Base-by-base conservation (phyloP, 2,113 vertebrate genomes). In the Cynoglossus semilaevis region DNA sequence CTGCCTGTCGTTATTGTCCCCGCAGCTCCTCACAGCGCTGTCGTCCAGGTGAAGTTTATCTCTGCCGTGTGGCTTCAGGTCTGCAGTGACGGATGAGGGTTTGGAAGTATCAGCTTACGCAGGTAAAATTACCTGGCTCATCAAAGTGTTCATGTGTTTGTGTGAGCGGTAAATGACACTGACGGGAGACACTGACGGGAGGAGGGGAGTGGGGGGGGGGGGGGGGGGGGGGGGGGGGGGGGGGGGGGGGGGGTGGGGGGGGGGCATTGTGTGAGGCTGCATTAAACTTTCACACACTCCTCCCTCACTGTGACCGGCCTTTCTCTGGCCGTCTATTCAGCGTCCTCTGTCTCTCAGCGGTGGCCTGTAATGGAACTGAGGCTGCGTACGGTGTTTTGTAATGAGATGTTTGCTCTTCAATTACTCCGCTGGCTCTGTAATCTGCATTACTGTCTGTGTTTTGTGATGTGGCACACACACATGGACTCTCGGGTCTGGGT, bases 231-330 rank as follows among this genome's bases (percentile, higher is more conserved):
- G 2, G 6, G 22, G 6, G 6, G 22, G 6, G 22, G 22, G 6
- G 22, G 22, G 22, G 2, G 6, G 22, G 6, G 6, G 22, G 6
- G 22, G 22, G 6, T 2, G 22, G 2, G 22, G 22, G 6, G 22
- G 22, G 6, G 22, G 22, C 6, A 29, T 29, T 29, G 22, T 29
- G 79, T 53, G 63, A 2, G 41, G 73, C 16, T 19, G 46, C 80
- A 85, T 87, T 85, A 80, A 85, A 82, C 70, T 82, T 87, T 86
- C 61, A 87, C 77, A 87, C 77, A 70, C 66, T 14, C 19, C 72
- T 70, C 62, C 57, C 63, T 66, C 12, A 54, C 37, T 41, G 51
- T 54, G 1, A 36, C 42, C 9, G 46, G 44, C 50, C 46, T 70
- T 56, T 44, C 71, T 52, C 52, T 70, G 44, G 3, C 68, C 62